Base-by-base conservation (phyloP, 1,140 invertebrate species). In the Leptestheria dahalacensis region DNA sequence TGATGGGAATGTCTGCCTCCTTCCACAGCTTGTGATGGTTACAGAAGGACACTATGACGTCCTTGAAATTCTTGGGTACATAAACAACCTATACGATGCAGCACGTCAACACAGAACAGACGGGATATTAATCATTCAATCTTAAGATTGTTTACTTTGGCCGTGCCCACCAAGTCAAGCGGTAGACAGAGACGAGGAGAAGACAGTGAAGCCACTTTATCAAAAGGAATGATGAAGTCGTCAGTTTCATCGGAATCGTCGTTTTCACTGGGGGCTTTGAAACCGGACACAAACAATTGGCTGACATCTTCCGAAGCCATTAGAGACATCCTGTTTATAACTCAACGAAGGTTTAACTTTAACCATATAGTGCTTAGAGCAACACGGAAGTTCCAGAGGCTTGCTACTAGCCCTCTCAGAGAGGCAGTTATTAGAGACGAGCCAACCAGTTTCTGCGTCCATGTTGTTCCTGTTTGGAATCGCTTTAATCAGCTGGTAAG, bases 391-490 rank as follows among this genome's bases (percentile, higher is more conserved):
- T 15, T 41, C 33, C 33, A 15, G 6, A 9, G 33, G 33, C 15
- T 41, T 41, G 33, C 33, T 41, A 6, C 15, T 41, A 15, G 84
- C 81, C 50, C 70, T 76, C 24, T 79, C 72, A 62, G 81, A 85
- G 66, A 89, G 78, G 54, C 86, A 74, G 66, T 85, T 71, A 64
- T 87, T 85, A 10, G 75, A 75, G 24, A 91, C 67, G 48, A 88
- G 71, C 84, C 86, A 90, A 86, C 77, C 64, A 90, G 75, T 70
- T 90, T 86, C 66, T 87, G 84, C 0, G 82, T 83, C 83, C 84
- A 87, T 0, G 86, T 91, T 1, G 88, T 91, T n/a, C 86, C 86
- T 85, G n/a, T n/a, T 62, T 23, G 4, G n/a, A 68, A 61, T 64
- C n/a, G 48, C 41, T 47, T n/a, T n/a, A n/a, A n/a, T n/a, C n/a